A percentile compares a stretch with the other conserved stretches of the same genome.
Evolutionary conservation across 2,797 vertebrate genomes (phyloP).

Genomic region (Epinephelus coioides): DNA sequence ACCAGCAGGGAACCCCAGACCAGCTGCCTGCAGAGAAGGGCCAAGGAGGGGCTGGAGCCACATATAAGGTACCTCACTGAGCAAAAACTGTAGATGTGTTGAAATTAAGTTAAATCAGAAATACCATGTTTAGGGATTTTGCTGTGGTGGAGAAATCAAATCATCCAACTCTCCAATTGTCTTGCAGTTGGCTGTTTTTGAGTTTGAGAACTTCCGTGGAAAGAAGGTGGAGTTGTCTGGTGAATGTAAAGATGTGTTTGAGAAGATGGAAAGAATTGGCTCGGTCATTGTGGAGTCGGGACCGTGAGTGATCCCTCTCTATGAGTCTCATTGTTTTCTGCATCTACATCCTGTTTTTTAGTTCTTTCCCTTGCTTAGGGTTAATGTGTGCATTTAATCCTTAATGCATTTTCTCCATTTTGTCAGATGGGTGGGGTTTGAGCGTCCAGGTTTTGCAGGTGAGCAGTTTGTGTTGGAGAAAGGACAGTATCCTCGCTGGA

Average conservation of each 20-base stretch:
- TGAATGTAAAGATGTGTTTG: slow-evolving; percentile 89
- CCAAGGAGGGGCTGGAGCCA: slow-evolving; percentile 85
- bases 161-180: slow-evolving; percentile 51
- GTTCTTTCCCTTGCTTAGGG: background rate
- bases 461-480: slow-evolving; percentile 95
- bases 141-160: background rate
- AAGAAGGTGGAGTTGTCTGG: slow-evolving; percentile 88
- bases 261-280: slow-evolving; percentile 90
- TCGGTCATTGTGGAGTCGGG: slow-evolving; percentile 93
- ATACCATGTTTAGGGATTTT: background rate
- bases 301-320: slow-evolving; percentile 87
- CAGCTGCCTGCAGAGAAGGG: slow-evolving; percentile 90
- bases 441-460: slow-evolving; percentile 86
- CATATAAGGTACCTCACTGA: slow-evolving; percentile 87
- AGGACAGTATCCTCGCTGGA: slow-evolving; percentile 94
- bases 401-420: background rate
- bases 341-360: slow-evolving; percentile 10
- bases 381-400: background rate
- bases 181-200: slow-evolving; percentile 85
- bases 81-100: background rate
- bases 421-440: slow-evolving; percentile 90
- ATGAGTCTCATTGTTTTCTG: background rate
- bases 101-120: background rate
- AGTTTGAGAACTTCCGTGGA: slow-evolving; percentile 93
- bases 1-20: slow-evolving; percentile 89